These are phyloP conservation scores for Penelope pileata DNA, from an alignment of 2,113 vertebrate genomes.

Conservation along the genomic window DNA sequence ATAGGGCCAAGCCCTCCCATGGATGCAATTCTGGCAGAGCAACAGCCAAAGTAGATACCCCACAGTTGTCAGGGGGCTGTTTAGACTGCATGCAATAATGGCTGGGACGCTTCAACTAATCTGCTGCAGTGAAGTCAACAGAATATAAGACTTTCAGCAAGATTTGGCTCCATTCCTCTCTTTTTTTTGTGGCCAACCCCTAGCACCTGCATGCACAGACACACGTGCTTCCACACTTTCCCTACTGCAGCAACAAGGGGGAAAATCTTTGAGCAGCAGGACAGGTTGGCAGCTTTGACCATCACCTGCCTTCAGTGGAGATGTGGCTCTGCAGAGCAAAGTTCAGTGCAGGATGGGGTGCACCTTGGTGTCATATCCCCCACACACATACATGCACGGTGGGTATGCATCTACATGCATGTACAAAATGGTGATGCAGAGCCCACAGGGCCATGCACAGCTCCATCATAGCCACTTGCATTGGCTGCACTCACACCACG, in stretches of 20 bases:
- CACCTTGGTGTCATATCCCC: accelerated
- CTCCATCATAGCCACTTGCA: background rate
- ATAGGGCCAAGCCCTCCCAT: background rate
- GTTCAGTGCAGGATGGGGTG: accelerated
- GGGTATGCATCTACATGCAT: too few relatives aligned
- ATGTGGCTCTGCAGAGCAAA: background rate
- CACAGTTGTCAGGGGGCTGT: accelerated
- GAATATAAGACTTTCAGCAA: background rate
- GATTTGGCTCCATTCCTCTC: background rate
- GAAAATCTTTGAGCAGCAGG: background rate
- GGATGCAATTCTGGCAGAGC: background rate
- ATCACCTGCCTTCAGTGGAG: background rate
- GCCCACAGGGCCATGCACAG: accelerated
- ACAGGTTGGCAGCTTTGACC: background rate
- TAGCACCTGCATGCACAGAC: background rate
- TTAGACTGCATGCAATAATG: accelerated
- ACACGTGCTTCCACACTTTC: accelerated
- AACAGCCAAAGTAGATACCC: accelerated
- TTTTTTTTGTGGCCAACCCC: too few relatives aligned
- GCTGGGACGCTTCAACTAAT: background rate
- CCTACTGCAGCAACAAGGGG: background rate
- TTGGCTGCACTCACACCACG: accelerated
- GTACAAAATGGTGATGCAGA: accelerated
- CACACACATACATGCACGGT: too few relatives aligned
- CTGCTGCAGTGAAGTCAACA: background rate